Base-by-base conservation (phyloP, 2,888 invertebrate genomes). In the Salpingus planirostris region DNA sequence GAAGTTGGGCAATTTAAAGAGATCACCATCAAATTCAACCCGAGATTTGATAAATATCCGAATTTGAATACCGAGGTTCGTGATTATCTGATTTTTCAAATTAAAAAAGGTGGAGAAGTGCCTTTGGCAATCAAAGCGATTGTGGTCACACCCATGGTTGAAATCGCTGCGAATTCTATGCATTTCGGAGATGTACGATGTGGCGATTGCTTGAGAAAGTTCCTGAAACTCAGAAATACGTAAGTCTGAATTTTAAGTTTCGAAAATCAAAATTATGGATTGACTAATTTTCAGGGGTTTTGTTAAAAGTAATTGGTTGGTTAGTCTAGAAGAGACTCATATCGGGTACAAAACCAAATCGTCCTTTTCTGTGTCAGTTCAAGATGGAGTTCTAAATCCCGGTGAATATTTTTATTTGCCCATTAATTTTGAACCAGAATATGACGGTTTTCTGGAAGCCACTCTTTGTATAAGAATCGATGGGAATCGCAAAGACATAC, bases 131-230 rank as follows among this genome's bases (percentile, higher is more conserved):
- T 78, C 8, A 67, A 60, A 48, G 76, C 74, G 3, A 57, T 68
- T 7, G 73, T 76, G 25, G 74, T 76, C 8, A 67, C 73, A 21
- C 78, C 79, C 0, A 69, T 66, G 35, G 52, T 78, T 5, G 60
- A 52, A 7, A 59, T 71, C 1, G 66, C 64, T 31, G 57, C 66
- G 2, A 48, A 58, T 25, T 44, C 47, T 23, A 56, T 79, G 11
- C 61, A 74, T 49, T 78, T 78, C 52, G 71, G 69, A 11, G 59
- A 68, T 6, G 73, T 78, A 2, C 60, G 69, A 50, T 70, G 76
- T 46, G 78, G 79, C 1, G 66, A 74, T 46, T 74, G 74, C 55
- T 59, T 70, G 26, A 59, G 71, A 41, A 67, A 61, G 49, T 65
- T 68, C 4, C 60, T 78, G 42, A 60, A 70, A 5, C 47, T 78